phyloP scores from a whole-genome alignment of 2,797 vertebrate species.

The Scolopax rusticola region DNA sequence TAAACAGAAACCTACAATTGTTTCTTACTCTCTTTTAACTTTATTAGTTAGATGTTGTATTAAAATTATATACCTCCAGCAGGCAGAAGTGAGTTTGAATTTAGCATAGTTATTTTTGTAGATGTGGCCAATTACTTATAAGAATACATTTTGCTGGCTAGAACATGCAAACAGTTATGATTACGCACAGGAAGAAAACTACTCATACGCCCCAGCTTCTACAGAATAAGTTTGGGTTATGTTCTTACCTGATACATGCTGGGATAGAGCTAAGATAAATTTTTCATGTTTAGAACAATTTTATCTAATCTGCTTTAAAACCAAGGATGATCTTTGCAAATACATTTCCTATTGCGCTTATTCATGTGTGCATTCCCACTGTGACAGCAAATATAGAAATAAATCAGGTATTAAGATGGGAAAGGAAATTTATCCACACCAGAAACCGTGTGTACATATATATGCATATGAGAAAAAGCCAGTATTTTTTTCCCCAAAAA shows the following conservation, averaged over 20 bases:
- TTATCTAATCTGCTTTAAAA: constrained; percentile 73
- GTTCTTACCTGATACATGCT: constrained; percentile 26
- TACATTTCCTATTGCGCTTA: constrained; percentile 54
- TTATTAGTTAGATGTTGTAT: constrained; percentile 51
- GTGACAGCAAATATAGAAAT: constrained; percentile 67
- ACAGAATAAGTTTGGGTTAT: background rate
- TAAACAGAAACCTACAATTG: constrained; percentile 57
- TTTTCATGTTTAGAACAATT: constrained; percentile 60
- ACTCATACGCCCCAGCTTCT: background rate
- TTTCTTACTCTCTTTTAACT: constrained; percentile 63
- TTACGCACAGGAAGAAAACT: background rate
- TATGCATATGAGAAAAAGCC: background rate
- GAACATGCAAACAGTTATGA: background rate
- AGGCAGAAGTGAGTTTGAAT: constrained; percentile 69
- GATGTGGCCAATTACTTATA: constrained; percentile 35
- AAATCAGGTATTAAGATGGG: constrained; percentile 57
- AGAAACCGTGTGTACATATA: background rate
- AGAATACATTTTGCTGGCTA: constrained; percentile 57
- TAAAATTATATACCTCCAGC: constrained; percentile 62
- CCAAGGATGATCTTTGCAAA: constrained; percentile 59
- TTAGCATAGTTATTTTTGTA: constrained; percentile 60
- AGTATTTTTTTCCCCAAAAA: fast-evolving
- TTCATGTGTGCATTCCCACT: constrained; percentile 44
- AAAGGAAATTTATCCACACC: constrained; percentile 47
- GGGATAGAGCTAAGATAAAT: background rate